Evolutionary conservation across 92 coral and sea anemone species (phyloP), one percentile per base, ranked within the genome.

Genomic region (Phenganax subtilis): DNA sequence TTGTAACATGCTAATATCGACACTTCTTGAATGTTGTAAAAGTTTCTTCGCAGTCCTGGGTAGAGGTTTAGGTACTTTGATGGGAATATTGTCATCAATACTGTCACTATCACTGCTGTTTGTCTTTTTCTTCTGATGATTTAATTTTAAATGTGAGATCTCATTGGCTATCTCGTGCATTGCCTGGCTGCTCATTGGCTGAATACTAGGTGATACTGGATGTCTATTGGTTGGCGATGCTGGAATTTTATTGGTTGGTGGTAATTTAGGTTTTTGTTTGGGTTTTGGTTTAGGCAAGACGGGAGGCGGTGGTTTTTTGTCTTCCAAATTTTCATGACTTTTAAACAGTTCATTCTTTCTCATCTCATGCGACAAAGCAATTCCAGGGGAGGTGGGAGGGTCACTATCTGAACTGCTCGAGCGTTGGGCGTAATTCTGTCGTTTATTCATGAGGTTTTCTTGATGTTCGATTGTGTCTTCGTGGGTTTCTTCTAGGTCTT

Each of bases 271-370:
- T 27, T 29, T 68, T 51, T 69, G 77, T 59, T 27, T 82, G 29
- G 75, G 74, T 29, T 79, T 79, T n/a, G 90, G 85, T 63, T 87
- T 87, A 12, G 88, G 88, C 29, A 81, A 51, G 16, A 80, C 82
- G 17, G 86, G 88, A 29, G 86, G 86, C 12, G 88, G 83, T 0
- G 71, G 57, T 14, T 71, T 85, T 68, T 77, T 82, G 75, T 77
- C 79, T 31, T 76, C 64, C 53, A 83, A 75, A 20, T 81, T 73
- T 72, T 80, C 82, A 52, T 75, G 77, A 37, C 80, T 80, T 75
- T 78, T 72, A 37, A 64, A 30, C 20, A 62, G 57, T 16, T 52
- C 71, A 10, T 79, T 72, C 58, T 80, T 80, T 15, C 47, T 28
- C 51, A 31, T 37, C 20, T 37, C 78, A 27, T 12, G 25, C 16